Percentiles rank a stretch among this genome's conserved stretches.
These are phyloP conservation scores for Sebastes flavidus DNA, from an alignment of 2,797 vertebrate genomes.

Conservation along the genomic window DNA sequence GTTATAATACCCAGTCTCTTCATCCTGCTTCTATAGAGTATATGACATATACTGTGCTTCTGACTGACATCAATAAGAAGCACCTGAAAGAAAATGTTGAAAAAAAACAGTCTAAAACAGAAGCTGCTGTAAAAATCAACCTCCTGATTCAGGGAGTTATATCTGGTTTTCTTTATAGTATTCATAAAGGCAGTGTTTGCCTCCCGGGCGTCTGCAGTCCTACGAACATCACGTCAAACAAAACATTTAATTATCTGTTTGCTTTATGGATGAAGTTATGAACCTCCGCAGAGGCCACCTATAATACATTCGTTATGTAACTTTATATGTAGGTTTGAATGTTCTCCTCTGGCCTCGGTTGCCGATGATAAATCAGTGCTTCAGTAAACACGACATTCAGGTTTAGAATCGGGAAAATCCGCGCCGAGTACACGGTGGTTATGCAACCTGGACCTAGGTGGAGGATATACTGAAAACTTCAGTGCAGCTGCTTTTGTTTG, in stretches of 20 bases:
- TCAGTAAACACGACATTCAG: slow-evolving; percentile 55
- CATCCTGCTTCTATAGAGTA: neutral
- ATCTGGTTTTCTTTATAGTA: neutral
- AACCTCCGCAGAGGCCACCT: slow-evolving; percentile 1
- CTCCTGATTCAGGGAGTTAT: neutral
- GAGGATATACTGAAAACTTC: slow-evolving; percentile 6
- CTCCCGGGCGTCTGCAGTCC: slow-evolving; percentile 3
- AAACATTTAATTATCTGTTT: slow-evolving; percentile 47
- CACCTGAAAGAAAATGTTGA: neutral
- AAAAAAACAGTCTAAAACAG: neutral
- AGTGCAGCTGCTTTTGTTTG: neutral
- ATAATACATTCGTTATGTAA: slow-evolving; percentile 46
- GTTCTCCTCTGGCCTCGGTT: slow-evolving; percentile 15
- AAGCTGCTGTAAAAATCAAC: neutral
- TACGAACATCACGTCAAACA: slow-evolving; percentile 19
- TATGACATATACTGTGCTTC: neutral
- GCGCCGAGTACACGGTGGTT: slow-evolving; percentile 24
- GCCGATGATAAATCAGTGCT: slow-evolving; percentile 23
- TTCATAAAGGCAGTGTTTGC: slow-evolving; percentile 7
- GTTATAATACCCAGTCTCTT: neutral
- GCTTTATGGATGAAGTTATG: slow-evolving; percentile 21
- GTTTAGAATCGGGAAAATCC: slow-evolving; percentile 42
- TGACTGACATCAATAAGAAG: neutral
- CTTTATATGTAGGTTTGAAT: slow-evolving; percentile 45
- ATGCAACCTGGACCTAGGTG: slow-evolving; percentile 22